These are phyloP conservation scores for Sesamia inferens DNA, from an alignment of 2,888 invertebrate genomes.

Conservation along the genomic window DNA sequence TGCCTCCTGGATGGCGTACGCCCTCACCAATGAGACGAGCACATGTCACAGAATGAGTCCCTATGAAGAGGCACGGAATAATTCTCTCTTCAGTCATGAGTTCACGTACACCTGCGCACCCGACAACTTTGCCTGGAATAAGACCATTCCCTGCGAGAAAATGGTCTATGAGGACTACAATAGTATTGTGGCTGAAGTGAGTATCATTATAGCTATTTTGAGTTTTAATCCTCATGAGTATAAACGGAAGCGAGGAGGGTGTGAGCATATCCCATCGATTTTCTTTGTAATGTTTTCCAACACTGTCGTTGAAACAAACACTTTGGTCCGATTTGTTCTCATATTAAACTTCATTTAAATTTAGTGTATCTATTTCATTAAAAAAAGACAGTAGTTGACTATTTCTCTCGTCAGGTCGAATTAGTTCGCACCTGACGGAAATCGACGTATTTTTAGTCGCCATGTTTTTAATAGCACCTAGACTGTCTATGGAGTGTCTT, in stretches of 20 bases:
- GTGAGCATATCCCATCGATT: not conserved
- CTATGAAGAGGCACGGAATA: slow-evolving; percentile 40
- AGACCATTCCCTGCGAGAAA: slow-evolving; percentile 85
- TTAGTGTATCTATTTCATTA: too few relatives aligned
- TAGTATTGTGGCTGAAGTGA: slow-evolving; percentile 92
- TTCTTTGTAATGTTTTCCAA: not conserved
- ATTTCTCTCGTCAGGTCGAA: too few relatives aligned
- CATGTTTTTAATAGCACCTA: too few relatives aligned
- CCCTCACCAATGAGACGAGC: slow-evolving; percentile 75
- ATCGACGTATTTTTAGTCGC: too few relatives aligned
- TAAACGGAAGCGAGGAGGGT: not conserved
- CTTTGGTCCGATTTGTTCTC: too few relatives aligned
- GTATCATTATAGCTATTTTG: slow-evolving; percentile 39
- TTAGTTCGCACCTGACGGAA: too few relatives aligned
- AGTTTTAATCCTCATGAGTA: too few relatives aligned
- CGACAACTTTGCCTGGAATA: slow-evolving; percentile 75
- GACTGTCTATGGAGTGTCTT: too few relatives aligned
- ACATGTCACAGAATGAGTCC: slow-evolving; percentile 80
- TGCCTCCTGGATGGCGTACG: slow-evolving; percentile 88
- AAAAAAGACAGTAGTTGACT: too few relatives aligned
- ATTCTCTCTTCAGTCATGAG: slow-evolving; percentile 40
- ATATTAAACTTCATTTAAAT: too few relatives aligned
- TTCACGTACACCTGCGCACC: slow-evolving; percentile 75
- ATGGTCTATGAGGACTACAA: slow-evolving; percentile 90
- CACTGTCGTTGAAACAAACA: too few relatives aligned